These are phyloP conservation scores for Drosophila auraria DNA, from an alignment of 1,140 invertebrate species.

Conservation along the genomic window DNA sequence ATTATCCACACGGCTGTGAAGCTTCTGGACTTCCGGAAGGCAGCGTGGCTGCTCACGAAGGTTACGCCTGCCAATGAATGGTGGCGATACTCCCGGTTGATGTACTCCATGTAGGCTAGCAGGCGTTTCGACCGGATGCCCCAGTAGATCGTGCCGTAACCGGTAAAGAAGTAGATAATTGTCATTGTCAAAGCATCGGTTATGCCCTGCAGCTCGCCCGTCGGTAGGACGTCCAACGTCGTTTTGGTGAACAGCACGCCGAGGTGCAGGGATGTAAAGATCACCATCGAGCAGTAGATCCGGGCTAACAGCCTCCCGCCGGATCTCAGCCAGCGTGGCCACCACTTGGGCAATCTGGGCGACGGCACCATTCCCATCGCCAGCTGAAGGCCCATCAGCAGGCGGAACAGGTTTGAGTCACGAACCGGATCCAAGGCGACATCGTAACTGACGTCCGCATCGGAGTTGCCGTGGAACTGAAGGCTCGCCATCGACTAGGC, in stretches of 20 bases:
- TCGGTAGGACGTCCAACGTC: constrained; percentile 62
- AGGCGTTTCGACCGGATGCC: constrained; percentile 43
- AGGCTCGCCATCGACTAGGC: constrained; percentile 54
- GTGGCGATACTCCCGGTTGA: constrained; percentile 72
- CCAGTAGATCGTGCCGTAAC: constrained; percentile 70
- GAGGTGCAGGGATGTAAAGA: constrained; percentile 53
- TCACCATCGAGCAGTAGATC: constrained; percentile 42
- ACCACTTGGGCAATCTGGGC: constrained; percentile 20
- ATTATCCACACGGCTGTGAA: constrained; percentile 56
- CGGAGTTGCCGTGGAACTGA: constrained; percentile 64
- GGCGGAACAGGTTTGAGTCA: constrained; percentile 44
- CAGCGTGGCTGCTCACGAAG: constrained; percentile 59
- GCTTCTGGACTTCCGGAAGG: constrained; percentile 34
- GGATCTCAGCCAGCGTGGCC: constrained; percentile 38
- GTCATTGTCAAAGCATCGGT: constrained; percentile 77
- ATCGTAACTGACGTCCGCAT: constrained; percentile 49
- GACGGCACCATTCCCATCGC: constrained; percentile 44
- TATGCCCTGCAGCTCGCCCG: constrained; percentile 69
- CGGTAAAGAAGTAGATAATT: constrained; percentile 74
- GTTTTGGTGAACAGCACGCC: constrained; percentile 68
- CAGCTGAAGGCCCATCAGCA: constrained; percentile 37
- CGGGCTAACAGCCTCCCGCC: not conserved
- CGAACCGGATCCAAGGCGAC: constrained; percentile 35
- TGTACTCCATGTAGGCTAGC: constrained; percentile 41
- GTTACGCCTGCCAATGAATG: constrained; percentile 75